Evolutionary conservation across 2,797 vertebrate species (phyloP), one percentile per base, ranked within the genome.

Genomic region (Malacoctenus gilli): DNA sequence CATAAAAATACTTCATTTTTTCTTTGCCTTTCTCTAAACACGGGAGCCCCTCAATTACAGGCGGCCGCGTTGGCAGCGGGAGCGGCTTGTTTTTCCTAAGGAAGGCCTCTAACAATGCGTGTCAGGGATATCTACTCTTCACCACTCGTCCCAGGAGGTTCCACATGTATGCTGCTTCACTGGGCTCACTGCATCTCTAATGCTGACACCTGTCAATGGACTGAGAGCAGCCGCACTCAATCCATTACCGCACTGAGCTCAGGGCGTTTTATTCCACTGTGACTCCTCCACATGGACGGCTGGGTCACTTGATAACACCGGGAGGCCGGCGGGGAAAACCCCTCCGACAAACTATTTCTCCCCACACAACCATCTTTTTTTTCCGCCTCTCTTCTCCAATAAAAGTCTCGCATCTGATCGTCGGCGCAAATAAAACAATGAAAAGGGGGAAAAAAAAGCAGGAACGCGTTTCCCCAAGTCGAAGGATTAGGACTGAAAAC

Each of bases 11-110:
- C n/a, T n/a, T n/a, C 49, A 57, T 30, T 18, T 42, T 22, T 51
- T 67, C 60, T 32, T 48, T 49, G 51, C 59, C 1, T 12, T n/a
- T n/a, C n/a, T n/a, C n/a, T n/a, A n/a, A n/a, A n/a, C n/a, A n/a
- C n/a, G n/a, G n/a, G n/a, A n/a, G n/a, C n/a, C n/a, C n/a, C n/a
- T 38, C 56, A 68, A 67, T 75, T 63, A 60, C 21, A 46, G 40
- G 21, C 22, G 13, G 22, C 35, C 19, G 38, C 56, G 39, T 10
- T 1, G 59, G 37, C 51, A 58, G 35, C 23, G 52, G 35, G 22
- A 36, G 36, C 48, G 15, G 39, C 57, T 64, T 36, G 62, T 84
- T 77, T 69, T 72, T 73, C 74, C 67, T 68, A 60, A 28, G 37
- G 39, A 68, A 42, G n/a, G 13, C 55, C 35, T 48, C 15, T 14